These are phyloP conservation scores for Limnephilus rhombicus DNA, from an alignment of 2,888 invertebrate species.

Conservation along the genomic window DNA sequence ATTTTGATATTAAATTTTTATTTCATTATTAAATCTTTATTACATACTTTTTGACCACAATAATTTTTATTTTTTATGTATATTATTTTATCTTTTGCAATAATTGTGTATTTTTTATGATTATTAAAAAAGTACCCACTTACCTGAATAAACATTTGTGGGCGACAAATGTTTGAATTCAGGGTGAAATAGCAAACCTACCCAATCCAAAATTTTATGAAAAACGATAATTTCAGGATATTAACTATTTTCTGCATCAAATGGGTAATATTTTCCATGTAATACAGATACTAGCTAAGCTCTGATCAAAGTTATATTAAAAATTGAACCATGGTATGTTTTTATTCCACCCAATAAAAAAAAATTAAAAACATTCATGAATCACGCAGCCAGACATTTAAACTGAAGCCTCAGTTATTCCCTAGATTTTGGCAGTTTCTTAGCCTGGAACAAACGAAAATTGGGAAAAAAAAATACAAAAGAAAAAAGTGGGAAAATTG, in stretches of 20 bases:
- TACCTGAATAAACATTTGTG: slow-evolving; percentile 17
- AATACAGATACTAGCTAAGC: neutral
- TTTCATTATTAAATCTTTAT: slow-evolving; percentile 26
- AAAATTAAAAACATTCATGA: neutral
- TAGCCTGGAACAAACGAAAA: neutral
- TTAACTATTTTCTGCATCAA: neutral
- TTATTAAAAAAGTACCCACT: neutral
- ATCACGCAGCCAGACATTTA: neutral
- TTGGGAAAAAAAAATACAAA: neutral
- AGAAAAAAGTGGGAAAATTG: neutral
- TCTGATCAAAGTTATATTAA: neutral
- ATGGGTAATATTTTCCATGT: neutral
- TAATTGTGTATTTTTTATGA: neutral
- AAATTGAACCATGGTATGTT: neutral
- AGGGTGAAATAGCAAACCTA: neutral
- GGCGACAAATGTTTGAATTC: neutral
- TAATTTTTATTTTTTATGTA: slow-evolving; percentile 29
- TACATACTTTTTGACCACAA: slow-evolving; percentile 27
- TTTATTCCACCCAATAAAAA: neutral
- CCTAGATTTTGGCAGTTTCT: neutral
- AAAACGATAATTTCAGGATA: neutral
- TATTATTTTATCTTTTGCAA: slow-evolving; percentile 11
- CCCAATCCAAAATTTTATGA: neutral
- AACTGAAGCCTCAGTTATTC: neutral
- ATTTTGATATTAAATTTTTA: slow-evolving; percentile 12